A percentile compares a stretch with the other conserved stretches of the same genome.
phyloP scores from a whole-genome alignment of 1,140 invertebrate species.

The Diachasma alloeum region DNA sequence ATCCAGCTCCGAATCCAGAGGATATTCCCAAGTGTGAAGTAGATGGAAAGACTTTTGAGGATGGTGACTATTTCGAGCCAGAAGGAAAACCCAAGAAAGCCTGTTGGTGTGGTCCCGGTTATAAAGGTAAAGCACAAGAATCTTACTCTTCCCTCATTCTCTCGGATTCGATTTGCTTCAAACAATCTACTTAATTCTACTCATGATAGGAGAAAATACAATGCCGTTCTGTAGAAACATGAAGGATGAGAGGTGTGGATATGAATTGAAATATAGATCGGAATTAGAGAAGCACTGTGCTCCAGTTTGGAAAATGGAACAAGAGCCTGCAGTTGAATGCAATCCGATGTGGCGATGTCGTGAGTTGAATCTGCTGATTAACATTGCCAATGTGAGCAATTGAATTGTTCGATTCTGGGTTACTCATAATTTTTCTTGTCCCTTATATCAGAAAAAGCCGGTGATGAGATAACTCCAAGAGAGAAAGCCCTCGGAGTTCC shows the following conservation, averaged over 20 bases:
- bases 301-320: not conserved
- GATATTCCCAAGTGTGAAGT: not conserved
- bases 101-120: not conserved
- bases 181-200: not conserved
- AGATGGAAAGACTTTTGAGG: not conserved
- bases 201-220: not conserved
- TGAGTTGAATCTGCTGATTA: not conserved
- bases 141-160: not conserved
- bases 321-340: not conserved
- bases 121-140: not conserved
- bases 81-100: not conserved
- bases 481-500: no score
- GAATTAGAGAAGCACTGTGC: not conserved
- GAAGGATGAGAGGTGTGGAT: not conserved
- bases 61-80: not conserved
- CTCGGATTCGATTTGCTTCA: not conserved
- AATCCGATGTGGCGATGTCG: not conserved
- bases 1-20: not conserved
- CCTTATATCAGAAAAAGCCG: no score
- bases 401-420: no score
- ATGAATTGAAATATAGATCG: not conserved
- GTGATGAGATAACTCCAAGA: no score
- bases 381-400: no score
- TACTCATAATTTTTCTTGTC: no score
- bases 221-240: not conserved